These are phyloP conservation scores for Luidia sarsii DNA, from an alignment of 53 echinoderm and acorn worm genomes.

Conservation along the genomic window DNA sequence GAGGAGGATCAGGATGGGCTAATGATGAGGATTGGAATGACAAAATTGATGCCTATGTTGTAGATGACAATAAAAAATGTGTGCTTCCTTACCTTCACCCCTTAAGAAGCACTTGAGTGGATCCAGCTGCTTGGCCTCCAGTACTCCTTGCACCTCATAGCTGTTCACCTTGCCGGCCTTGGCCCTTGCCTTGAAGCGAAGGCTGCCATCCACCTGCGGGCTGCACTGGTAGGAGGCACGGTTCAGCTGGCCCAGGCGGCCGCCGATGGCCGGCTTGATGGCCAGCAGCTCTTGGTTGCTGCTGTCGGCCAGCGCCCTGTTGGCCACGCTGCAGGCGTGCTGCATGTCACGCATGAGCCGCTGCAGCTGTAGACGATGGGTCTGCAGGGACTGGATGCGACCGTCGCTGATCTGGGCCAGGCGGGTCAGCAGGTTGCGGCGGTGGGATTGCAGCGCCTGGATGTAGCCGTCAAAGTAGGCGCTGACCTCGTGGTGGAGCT, in stretches of 20 bases:
- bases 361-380: conserved; percentile 75
- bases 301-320: conserved; percentile 69
- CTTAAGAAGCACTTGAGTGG: conserved; percentile 62
- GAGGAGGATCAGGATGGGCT: too few species aligned
- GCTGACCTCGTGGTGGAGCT: conserved; percentile 71
- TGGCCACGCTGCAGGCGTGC: conserved; percentile 70
- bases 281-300: conserved; percentile 82
- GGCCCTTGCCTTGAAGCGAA: conserved; percentile 76
- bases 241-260: conserved; percentile 74
- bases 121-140: conserved; percentile 69
- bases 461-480: conserved; percentile 75
- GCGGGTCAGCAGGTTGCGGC: conserved; percentile 58
- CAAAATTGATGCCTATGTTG: too few species aligned
- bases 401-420: conserved; percentile 65
- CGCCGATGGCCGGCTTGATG: conserved; percentile 72
- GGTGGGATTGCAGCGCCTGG: conserved; percentile 78
- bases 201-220: conserved; percentile 64
- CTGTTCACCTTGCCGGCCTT: conserved; percentile 64
- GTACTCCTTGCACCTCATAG: conserved; percentile 69
- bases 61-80: not conserved
- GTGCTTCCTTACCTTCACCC: conserved; percentile 83
- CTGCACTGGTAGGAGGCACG: conserved; percentile 76
- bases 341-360: conserved; percentile 85
- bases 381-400: conserved; percentile 73
- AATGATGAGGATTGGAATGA: too few species aligned